Percentiles rank a stretch among this genome's conserved stretches.
Conservation (phyloP, 2,797 vertebrate genomes). For the Acanthopagrus latus region DNA sequence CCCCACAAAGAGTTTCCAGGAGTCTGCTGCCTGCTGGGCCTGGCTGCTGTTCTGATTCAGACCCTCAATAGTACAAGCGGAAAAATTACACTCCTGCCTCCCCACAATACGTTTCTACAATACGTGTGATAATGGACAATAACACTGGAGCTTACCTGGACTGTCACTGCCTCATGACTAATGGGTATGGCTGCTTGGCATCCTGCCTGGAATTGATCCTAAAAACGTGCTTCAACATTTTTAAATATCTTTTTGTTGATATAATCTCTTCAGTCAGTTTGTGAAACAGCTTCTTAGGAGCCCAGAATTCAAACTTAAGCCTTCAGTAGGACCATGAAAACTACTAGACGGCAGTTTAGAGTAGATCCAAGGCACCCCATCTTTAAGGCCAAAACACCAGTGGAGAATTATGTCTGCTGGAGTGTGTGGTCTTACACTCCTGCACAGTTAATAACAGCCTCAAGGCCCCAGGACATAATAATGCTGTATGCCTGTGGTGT, state of each 20-base stretch:
- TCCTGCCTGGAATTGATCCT: not conserved
- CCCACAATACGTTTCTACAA: slow-evolving; percentile 16
- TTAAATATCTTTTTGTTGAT: not conserved
- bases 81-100: slow-evolving; percentile 9
- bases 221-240: not conserved
- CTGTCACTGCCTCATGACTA: slow-evolving; percentile 12
- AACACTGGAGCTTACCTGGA: slow-evolving; percentile 4
- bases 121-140: slow-evolving; percentile 15
- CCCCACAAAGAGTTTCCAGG: not conserved
- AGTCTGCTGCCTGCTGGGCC: slow-evolving; percentile 22
- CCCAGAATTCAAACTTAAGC: not conserved
- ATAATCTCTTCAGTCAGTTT: not conserved
- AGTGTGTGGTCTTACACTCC: slow-evolving; percentile 30
- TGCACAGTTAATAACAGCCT: slow-evolving; percentile 21
- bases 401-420: slow-evolving; percentile 9
- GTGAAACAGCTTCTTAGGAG: not conserved
- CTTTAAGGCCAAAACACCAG: not conserved
- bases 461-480: not conserved
- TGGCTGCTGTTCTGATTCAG: slow-evolving; percentile 5
- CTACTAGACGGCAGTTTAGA: not conserved
- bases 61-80: slow-evolving; percentile 16
- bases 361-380: not conserved
- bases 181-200: not conserved
- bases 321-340: not conserved
- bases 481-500: not conserved